phyloP scores from a whole-genome alignment of 2,113 vertebrate species.

The Pachycephala philippinensis region DNA sequence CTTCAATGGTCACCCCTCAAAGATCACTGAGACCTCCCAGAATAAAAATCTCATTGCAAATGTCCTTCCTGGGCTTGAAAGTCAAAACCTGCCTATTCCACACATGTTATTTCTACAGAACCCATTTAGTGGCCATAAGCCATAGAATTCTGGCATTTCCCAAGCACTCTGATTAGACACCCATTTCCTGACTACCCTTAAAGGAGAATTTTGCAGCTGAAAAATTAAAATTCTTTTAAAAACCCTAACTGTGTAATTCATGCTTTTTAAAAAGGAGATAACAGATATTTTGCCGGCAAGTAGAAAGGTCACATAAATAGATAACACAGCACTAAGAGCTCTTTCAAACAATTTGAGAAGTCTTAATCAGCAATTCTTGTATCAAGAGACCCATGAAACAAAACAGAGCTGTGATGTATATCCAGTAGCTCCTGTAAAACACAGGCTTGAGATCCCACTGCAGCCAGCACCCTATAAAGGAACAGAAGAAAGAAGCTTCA shows the following conservation, averaged over 20 bases:
- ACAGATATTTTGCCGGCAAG: background rate
- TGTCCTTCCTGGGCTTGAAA: background rate
- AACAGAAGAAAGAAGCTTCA: background rate
- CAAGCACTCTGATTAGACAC: background rate
- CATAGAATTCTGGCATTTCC: background rate
- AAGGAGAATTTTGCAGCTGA: background rate
- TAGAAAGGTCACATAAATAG: background rate
- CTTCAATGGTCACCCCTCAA: background rate
- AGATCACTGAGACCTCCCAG: background rate
- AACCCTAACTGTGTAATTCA: background rate
- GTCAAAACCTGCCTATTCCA: background rate
- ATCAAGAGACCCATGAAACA: background rate
- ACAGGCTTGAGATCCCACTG: background rate
- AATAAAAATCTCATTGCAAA: background rate
- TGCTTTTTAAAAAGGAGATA: background rate
- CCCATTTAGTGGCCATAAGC: background rate
- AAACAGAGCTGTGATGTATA: background rate
- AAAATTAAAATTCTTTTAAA: background rate
- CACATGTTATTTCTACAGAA: background rate
- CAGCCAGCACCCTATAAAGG: background rate
- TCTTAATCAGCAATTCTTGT: background rate
- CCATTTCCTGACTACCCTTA: background rate
- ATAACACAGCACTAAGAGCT: background rate
- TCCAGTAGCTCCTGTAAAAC: background rate
- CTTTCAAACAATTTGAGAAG: background rate